These are phyloP conservation scores for Drosophila neotestacea DNA, from an alignment of 2,888 invertebrate species.

Conservation along the genomic window DNA sequence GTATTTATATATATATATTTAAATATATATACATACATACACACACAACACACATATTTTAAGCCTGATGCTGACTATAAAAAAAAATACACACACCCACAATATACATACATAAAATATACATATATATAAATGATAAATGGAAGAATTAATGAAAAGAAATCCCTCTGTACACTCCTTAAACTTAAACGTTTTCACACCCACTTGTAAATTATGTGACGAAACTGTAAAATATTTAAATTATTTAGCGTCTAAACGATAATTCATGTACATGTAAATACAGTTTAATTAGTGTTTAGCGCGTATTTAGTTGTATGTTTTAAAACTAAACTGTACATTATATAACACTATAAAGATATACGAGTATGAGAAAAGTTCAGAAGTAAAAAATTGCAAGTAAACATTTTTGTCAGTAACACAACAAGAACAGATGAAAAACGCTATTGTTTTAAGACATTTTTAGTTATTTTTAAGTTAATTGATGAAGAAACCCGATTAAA, in stretches of 20 bases:
- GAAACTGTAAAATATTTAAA: slow-evolving; percentile 76
- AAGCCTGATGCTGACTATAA: slow-evolving; percentile 49
- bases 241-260: slow-evolving; percentile 75
- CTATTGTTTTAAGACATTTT: slow-evolving; percentile 78
- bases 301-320: slow-evolving; percentile 80
- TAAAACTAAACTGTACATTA: slow-evolving; percentile 78
- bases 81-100: slow-evolving; percentile 29
- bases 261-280: slow-evolving; percentile 66
- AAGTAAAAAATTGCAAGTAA: slow-evolving; percentile 60
- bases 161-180: slow-evolving; percentile 63
- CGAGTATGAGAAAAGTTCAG: slow-evolving; percentile 47
- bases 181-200: slow-evolving; percentile 69
- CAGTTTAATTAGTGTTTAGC: slow-evolving; percentile 80
- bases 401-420: slow-evolving; percentile 64
- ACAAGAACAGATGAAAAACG: slow-evolving; percentile 65
- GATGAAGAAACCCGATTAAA: slow-evolving; percentile 73
- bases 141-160: slow-evolving; percentile 23
- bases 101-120: slow-evolving; percentile 41
- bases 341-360: slow-evolving; percentile 74
- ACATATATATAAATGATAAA: slow-evolving; percentile 26
- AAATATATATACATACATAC: slow-evolving; percentile 12
- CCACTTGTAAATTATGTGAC: slow-evolving; percentile 76
- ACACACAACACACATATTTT: slow-evolving; percentile 39
- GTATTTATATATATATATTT: slow-evolving; percentile 24
- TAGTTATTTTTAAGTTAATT: slow-evolving; percentile 81